A percentile compares a stretch with the other conserved stretches of the same genome.
Evolutionary conservation across 2,113 vertebrate genomes (phyloP).

Genomic region (Pollimyrus isidori): DNA sequence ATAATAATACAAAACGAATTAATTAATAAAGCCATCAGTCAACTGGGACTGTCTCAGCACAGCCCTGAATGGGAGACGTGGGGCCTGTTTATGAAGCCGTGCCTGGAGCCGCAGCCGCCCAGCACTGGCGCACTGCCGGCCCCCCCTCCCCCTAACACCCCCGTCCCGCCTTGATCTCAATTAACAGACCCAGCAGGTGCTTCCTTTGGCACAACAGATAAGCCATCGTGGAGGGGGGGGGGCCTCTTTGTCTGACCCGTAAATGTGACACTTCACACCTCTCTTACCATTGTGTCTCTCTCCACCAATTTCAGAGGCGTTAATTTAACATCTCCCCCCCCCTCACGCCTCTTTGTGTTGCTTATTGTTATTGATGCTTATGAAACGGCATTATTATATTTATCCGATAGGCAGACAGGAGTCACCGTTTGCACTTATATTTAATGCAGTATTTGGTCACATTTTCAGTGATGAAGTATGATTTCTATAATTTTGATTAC

Average conservation of each 20-base stretch:
- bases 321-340: constrained; percentile 72
- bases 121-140: not conserved
- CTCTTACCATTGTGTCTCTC: constrained; percentile 71
- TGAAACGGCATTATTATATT: not conserved
- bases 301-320: constrained; percentile 88
- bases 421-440: not conserved
- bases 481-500: not conserved
- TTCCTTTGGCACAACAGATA: constrained; percentile 70
- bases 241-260: constrained; percentile 74
- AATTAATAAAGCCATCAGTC: constrained; percentile 30
- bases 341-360: constrained; percentile 37
- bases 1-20: not conserved
- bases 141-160: constrained; percentile 40
- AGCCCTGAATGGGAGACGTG: constrained; percentile 52
- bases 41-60: constrained; percentile 33
- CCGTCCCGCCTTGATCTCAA: constrained; percentile 72
- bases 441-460: not conserved
- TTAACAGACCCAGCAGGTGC: constrained; percentile 92
- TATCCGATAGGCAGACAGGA: not conserved
- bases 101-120: constrained; percentile 35
- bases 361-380: not conserved
- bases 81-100: constrained; percentile 78
- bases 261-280: constrained; percentile 81
- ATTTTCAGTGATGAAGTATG: not conserved
- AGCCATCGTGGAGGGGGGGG: constrained; percentile 60